These are phyloP conservation scores for Peromyscus maniculatus DNA, from an alignment of 2,113 vertebrate species.

Conservation along the genomic window DNA sequence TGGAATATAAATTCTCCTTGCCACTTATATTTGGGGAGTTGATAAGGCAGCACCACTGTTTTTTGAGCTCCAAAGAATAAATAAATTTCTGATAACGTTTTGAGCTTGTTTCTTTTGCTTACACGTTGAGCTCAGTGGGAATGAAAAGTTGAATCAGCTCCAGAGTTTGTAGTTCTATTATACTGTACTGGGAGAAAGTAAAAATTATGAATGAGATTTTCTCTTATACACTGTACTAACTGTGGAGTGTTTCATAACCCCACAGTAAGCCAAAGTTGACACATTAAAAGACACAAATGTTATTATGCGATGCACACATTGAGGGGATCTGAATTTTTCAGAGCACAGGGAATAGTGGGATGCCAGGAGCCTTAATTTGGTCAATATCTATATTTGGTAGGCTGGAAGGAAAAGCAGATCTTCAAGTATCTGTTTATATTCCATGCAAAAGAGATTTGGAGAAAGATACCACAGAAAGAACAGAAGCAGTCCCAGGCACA, in stretches of 20 bases:
- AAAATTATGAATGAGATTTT: constrained; percentile 63
- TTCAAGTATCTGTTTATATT: constrained; percentile 50
- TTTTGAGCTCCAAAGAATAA: neutral
- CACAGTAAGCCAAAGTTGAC: constrained; percentile 53
- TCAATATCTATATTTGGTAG: constrained; percentile 63
- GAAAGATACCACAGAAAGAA: constrained; percentile 55
- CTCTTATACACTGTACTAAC: constrained; percentile 27
- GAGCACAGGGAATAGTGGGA: constrained; percentile 22
- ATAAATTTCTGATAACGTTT: neutral
- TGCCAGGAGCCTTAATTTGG: constrained; percentile 48
- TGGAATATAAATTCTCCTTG: constrained; percentile 34
- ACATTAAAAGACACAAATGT: constrained; percentile 51
- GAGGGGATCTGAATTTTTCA: constrained; percentile 39
- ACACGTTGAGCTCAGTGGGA: neutral
- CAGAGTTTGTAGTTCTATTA: neutral
- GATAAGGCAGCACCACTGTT: neutral
- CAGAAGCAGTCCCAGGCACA: constrained; percentile 47
- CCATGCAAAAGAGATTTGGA: constrained; percentile 53
- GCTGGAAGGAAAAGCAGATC: constrained; percentile 7
- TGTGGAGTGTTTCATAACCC: constrained; percentile 27
- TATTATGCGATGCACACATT: constrained; percentile 44
- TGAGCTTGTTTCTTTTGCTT: constrained; percentile 13
- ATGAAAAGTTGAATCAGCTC: neutral
- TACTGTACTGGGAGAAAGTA: neutral
- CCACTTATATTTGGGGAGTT: neutral